These are phyloP conservation scores for Emydoidea blandingii DNA, from an alignment of 2,797 vertebrate species.

Conservation along the genomic window DNA sequence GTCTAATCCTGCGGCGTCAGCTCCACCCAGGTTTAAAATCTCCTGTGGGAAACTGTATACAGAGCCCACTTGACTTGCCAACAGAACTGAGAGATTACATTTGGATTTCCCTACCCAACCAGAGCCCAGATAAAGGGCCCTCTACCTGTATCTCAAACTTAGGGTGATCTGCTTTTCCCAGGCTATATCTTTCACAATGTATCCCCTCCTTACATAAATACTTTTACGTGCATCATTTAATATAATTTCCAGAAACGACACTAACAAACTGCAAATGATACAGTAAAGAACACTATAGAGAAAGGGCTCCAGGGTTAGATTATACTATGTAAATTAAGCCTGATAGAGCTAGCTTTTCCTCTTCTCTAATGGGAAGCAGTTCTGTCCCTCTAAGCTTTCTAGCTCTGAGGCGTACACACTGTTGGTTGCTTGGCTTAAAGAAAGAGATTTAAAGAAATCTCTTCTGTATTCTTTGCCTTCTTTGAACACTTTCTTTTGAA, in stretches of 20 bases:
- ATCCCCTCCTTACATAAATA: neutral
- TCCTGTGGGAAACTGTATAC: neutral
- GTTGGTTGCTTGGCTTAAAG: neutral
- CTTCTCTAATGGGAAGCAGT: neutral
- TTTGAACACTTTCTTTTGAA: neutral
- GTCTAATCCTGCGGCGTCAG: neutral
- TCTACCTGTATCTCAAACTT: neutral
- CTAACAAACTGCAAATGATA: neutral
- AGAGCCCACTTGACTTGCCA: neutral
- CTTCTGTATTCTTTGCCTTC: neutral
- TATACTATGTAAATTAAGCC: neutral
- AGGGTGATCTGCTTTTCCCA: neutral
- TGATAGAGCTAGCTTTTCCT: neutral
- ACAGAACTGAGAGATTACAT: neutral
- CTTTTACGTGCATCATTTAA: neutral
- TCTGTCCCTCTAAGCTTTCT: neutral
- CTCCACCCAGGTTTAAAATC: neutral
- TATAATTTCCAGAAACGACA: neutral
- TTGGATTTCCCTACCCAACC: neutral
- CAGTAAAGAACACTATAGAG: neutral
- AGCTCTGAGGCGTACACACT: neutral
- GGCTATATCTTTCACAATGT: neutral
- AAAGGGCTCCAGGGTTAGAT: neutral
- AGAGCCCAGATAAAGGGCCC: neutral
- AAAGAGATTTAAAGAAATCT: neutral